phyloP scores from a whole-genome alignment of 2,113 vertebrate species.

The Poecilia latipinna region DNA sequence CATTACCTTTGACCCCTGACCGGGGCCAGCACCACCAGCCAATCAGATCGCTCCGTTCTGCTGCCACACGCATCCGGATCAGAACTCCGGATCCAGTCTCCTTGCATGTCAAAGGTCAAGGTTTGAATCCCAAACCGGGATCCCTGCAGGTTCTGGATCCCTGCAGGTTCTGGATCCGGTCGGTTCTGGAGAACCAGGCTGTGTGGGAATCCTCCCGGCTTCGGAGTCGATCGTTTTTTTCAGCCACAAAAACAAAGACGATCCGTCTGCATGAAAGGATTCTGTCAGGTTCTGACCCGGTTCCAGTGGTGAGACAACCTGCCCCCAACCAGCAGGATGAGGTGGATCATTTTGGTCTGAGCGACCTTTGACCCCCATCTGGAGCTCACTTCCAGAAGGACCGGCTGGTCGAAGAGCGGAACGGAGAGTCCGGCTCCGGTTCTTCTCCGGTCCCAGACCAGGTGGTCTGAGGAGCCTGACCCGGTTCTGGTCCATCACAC shows the following conservation, averaged over 20 bases:
- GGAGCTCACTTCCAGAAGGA: not conserved
- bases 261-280: no score
- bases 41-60: constrained; percentile 19
- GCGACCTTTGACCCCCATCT: not conserved
- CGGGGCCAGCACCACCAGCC: not conserved
- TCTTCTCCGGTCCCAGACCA: not conserved
- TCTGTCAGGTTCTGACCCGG: not conserved
- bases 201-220: no score
- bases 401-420: not conserved
- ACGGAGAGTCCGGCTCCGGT: not conserved
- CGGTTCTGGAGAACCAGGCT: no score
- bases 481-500: constrained; percentile 64
- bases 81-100: not conserved
- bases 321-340: not conserved
- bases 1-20: constrained; percentile 26
- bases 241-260: no score
- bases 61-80: not conserved
- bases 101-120: no score
- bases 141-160: no score
- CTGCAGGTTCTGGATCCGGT: not conserved
- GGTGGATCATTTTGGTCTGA: not conserved
- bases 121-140: no score
- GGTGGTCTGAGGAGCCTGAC: not conserved
- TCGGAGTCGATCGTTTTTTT: no score
- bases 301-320: not conserved